phyloP scores from a whole-genome alignment of 2,113 vertebrate species.

The Penelope pileata region DNA sequence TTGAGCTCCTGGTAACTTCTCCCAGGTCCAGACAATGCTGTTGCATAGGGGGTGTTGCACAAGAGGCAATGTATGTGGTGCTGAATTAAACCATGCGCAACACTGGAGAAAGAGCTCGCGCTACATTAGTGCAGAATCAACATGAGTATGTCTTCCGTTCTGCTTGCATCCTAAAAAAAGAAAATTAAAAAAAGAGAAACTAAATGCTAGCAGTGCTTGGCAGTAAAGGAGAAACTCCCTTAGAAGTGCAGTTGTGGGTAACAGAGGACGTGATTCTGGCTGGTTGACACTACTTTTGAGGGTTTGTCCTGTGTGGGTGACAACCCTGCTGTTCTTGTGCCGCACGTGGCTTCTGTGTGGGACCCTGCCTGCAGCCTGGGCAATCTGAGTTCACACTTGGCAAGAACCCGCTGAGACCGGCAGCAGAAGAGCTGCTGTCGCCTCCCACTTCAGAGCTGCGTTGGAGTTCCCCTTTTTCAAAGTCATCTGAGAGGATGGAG shows the following conservation, averaged over 20 bases:
- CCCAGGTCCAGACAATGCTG: not conserved
- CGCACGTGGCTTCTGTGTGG: not conserved
- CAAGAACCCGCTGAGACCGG: not conserved
- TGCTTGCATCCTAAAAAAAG: not conserved
- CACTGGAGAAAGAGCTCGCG: not conserved
- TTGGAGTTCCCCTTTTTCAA: not conserved
- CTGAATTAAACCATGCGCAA: not conserved
- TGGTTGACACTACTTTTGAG: not conserved
- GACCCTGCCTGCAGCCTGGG: rapidly evolving
- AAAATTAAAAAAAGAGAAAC: not conserved
- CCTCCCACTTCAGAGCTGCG: not conserved
- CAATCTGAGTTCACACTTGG: not conserved
- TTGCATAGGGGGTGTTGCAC: not conserved
- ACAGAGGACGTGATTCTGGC: not conserved
- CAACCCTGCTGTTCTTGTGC: not conserved
- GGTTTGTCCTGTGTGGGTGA: not conserved
- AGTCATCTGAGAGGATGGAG: not conserved
- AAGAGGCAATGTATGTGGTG: not conserved
- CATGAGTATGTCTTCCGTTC: rapidly evolving
- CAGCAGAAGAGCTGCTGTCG: not conserved
- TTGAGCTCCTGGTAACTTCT: not conserved
- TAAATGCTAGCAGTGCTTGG: rapidly evolving
- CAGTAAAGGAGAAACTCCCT: not conserved
- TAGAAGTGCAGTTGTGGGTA: not conserved
- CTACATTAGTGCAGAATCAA: not conserved